Evolutionary conservation across 2,113 vertebrate genomes (phyloP), one percentile per base, ranked within the genome.

Genomic region (Ariopsis seemanni): DNA sequence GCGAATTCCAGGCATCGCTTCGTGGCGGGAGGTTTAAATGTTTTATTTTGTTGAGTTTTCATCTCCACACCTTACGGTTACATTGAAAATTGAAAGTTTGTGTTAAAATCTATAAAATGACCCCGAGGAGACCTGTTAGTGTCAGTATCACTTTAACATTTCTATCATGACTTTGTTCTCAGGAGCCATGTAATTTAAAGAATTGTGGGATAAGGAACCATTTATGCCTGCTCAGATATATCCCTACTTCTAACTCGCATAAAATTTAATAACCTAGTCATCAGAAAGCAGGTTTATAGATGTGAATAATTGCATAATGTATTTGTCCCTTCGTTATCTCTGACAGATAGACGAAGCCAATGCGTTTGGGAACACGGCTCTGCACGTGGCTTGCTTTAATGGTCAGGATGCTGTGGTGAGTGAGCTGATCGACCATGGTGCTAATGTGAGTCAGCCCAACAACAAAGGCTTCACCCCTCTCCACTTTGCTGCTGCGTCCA

Each of bases 401-500:
- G 98, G 98, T 12, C 97, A 99, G 94, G 97, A 99, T 42, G 94
- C 96, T 18, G 97, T 99, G 5, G 98, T 98, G 75, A 98, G 95
- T 1, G 98, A 99, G 94, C 95, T 99, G 67, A 98, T 99, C 9
- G 97, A 98, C 90, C 97, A 97, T 0, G 98, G 98, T 34, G 98
- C 98, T 91, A 98, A 97, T 0, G 98, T 99, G 91, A 98, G 98
- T 93, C 97, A 98, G 92, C 94, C 97, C 82, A 99, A 99, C 93
- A 97, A 97, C 92, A 97, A 95, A 9, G 98, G 98, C 89, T 99
- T 99, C 94, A 99, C 97, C 8, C 97, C 98, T 15, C 92, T 99
- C 93, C 98, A 99, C 93, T 99, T 99, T n/a, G 97, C 98, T 52
- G 98, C 98, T 4, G 97, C 97, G 52, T 99, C 98, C 89, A 97